These are phyloP conservation scores for Dryoscopus gambensis DNA, from an alignment of 2,113 vertebrate species.

Conservation along the genomic window DNA sequence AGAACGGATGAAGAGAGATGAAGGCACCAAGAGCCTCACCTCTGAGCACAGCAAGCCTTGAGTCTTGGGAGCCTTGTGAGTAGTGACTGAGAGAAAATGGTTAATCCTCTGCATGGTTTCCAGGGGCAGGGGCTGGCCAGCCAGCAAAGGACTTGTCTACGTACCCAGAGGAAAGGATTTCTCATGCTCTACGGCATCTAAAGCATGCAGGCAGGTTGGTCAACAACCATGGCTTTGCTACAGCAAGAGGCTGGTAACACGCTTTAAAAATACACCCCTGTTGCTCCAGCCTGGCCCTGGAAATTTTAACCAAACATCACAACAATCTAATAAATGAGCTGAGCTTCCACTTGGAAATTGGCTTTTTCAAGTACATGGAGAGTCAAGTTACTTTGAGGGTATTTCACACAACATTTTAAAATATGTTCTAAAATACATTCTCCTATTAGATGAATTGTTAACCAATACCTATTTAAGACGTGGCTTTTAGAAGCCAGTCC, in stretches of 20 bases:
- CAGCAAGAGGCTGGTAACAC: background rate
- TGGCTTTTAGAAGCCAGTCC: background rate
- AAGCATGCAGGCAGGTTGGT: background rate
- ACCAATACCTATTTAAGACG: background rate
- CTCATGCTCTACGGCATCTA: background rate
- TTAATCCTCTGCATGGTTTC: background rate
- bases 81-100: background rate
- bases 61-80: background rate
- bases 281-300: background rate
- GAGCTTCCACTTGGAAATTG: background rate
- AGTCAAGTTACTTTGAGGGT: background rate
- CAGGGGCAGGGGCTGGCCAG: background rate
- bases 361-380: background rate
- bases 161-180: background rate
- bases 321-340: background rate
- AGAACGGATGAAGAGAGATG: background rate
- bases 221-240: background rate
- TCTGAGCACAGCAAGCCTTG: background rate
- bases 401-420: background rate
- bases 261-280: background rate
- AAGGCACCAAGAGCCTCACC: background rate
- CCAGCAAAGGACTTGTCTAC: background rate
- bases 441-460: background rate
- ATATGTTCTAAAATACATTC: background rate
- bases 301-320: background rate